phyloP scores from a whole-genome alignment of 1,140 invertebrate species.

The Leptinotarsa defecta region DNA sequence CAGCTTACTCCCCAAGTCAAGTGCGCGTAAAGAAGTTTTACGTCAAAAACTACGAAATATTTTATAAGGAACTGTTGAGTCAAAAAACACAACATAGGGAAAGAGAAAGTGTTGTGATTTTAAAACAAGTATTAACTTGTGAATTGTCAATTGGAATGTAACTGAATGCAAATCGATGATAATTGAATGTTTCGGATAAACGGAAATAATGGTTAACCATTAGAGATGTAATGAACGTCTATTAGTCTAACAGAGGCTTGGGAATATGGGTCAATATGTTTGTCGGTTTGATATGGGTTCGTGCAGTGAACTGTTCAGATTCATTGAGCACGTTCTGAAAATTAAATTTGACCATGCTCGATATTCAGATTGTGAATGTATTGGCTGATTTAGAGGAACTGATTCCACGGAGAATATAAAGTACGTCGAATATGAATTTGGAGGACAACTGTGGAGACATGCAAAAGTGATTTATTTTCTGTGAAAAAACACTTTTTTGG shows the following conservation, averaged over 20 bases:
- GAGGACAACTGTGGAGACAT: too few species aligned
- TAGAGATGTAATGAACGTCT: constrained; percentile 8
- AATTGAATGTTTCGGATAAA: constrained; percentile 5
- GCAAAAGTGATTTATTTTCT: too few species aligned
- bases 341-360: background rate
- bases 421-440: too few species aligned
- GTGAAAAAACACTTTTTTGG: too few species aligned
- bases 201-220: constrained; percentile 3
- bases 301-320: background rate
- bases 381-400: background rate
- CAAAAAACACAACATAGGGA: too few species aligned
- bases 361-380: background rate
- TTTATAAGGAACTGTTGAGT: too few species aligned
- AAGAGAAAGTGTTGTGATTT: too few species aligned
- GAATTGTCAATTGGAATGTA: background rate
- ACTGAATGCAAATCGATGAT: background rate
- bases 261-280: constrained; percentile 8
- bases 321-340: background rate
- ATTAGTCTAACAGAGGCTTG: constrained; percentile 8
- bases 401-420: too few species aligned
- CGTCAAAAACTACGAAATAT: too few species aligned
- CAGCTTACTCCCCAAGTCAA: too few species aligned
- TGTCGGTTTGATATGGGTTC: constrained; percentile 5
- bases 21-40: too few species aligned
- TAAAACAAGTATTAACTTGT: too few species aligned